These are phyloP conservation scores for Ammodytes marinus DNA, from an alignment of 2,113 vertebrate genomes.

Conservation along the genomic window DNA sequence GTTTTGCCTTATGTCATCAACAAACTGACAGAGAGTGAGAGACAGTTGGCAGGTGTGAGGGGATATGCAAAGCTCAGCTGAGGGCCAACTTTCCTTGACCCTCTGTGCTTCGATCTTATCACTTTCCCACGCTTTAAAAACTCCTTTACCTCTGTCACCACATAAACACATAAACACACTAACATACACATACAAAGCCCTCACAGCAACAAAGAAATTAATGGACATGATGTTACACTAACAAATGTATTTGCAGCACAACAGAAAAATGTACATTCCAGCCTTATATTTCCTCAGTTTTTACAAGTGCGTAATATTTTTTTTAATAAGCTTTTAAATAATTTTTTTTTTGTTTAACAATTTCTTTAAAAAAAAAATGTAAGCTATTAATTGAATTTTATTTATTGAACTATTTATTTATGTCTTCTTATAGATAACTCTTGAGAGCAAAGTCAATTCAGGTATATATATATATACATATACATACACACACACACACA, in stretches of 20 bases:
- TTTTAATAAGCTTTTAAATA: no score
- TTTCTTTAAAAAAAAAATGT: no score
- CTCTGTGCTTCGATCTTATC: constrained; percentile 67
- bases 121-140: constrained; percentile 62
- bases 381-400: no score
- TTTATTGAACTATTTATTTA: no score
- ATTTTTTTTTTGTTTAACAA: no score
- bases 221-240: neutral
- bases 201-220: neutral
- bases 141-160: constrained; percentile 5
- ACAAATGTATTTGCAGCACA: neutral
- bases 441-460: no score
- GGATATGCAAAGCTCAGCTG: constrained; percentile 19
- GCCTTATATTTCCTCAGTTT: neutral
- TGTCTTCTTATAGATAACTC: no score
- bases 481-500: no score
- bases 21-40: constrained; percentile 1
- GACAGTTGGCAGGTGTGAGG: constrained; percentile 22
- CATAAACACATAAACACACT: constrained; percentile 3
- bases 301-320: no score
- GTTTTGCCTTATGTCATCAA: constrained; percentile 35
- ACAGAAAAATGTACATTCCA: neutral
- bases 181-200: neutral
- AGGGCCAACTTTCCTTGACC: constrained; percentile 61
- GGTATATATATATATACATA: no score